A percentile compares a stretch with the other conserved stretches of the same genome.
These are phyloP conservation scores for Drosophila lowei DNA, from an alignment of 1,140 invertebrate species.

Conservation along the genomic window DNA sequence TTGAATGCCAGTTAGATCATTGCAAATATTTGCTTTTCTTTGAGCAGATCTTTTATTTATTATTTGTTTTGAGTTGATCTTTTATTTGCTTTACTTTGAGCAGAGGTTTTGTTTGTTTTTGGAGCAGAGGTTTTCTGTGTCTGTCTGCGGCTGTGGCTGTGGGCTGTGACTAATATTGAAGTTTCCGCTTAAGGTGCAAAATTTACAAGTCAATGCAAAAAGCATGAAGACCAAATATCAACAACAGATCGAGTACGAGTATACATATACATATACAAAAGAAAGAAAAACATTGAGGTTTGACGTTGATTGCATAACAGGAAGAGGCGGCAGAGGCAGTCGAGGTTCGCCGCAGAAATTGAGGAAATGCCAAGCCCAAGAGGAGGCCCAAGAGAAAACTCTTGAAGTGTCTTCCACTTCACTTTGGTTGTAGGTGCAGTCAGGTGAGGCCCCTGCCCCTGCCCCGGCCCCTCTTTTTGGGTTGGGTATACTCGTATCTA, in stretches of 20 bases:
- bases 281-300: constrained; percentile 20
- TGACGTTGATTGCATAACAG: constrained; percentile 52
- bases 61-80: too few relatives aligned
- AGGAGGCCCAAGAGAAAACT: constrained; percentile 53
- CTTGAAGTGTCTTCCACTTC: constrained; percentile 17
- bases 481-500: too few relatives aligned
- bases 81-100: too few relatives aligned
- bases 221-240: constrained; percentile 17
- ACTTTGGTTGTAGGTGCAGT: constrained; percentile 49
- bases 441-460: constrained; percentile 39
- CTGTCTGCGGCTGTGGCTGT: too few relatives aligned
- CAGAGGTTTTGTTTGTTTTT: background rate
- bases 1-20: constrained; percentile 51
- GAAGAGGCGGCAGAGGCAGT: constrained; percentile 16
- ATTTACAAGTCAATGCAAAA: constrained; percentile 64
- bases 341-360: constrained; percentile 30
- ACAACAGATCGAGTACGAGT: constrained; percentile 7
- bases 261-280: background rate
- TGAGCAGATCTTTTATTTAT: too few relatives aligned
- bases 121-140: background rate
- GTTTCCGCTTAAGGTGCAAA: constrained; percentile 63
- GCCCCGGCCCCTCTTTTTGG: constrained; percentile 23
- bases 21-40: constrained; percentile 25
- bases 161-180: constrained; percentile 39
- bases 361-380: constrained; percentile 58